These are phyloP conservation scores for Nicator chloris DNA, from an alignment of 2,113 vertebrate genomes.

Conservation along the genomic window DNA sequence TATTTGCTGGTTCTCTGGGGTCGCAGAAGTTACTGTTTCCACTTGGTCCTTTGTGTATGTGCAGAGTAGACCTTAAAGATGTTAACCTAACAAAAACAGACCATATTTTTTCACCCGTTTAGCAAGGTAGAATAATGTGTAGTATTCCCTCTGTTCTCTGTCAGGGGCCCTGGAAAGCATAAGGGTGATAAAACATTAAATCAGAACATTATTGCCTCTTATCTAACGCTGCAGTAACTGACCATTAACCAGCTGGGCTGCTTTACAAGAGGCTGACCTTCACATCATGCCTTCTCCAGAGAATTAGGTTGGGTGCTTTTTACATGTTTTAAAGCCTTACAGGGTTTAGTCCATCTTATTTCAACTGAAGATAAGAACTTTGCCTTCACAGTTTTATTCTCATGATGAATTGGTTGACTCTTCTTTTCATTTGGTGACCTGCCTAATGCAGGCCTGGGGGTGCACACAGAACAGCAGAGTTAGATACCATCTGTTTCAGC, in stretches of 20 bases:
- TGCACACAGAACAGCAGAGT: neutral
- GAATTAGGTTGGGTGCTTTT: neutral
- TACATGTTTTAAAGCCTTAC: neutral
- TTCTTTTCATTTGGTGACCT: neutral
- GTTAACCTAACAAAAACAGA: neutral
- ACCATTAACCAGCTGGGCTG: neutral
- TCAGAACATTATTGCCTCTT: neutral
- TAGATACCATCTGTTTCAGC: conserved; percentile 12
- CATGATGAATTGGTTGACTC: neutral
- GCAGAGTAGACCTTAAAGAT: neutral
- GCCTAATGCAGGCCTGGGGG: neutral
- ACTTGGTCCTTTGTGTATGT: neutral
- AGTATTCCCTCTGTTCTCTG: neutral
- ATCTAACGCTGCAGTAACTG: neutral
- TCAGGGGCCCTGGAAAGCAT: neutral
- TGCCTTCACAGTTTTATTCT: neutral
- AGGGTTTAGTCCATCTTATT: neutral
- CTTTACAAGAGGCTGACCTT: neutral
- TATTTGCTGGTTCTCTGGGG: neutral
- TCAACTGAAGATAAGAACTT: neutral
- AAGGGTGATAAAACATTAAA: neutral
- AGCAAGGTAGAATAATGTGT: neutral
- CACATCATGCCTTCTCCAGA: neutral
- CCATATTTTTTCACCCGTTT: neutral
- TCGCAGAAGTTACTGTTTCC: neutral